These are phyloP conservation scores for Rhinichthys klamathensis DNA, from an alignment of 2,113 vertebrate species.

Conservation along the genomic window DNA sequence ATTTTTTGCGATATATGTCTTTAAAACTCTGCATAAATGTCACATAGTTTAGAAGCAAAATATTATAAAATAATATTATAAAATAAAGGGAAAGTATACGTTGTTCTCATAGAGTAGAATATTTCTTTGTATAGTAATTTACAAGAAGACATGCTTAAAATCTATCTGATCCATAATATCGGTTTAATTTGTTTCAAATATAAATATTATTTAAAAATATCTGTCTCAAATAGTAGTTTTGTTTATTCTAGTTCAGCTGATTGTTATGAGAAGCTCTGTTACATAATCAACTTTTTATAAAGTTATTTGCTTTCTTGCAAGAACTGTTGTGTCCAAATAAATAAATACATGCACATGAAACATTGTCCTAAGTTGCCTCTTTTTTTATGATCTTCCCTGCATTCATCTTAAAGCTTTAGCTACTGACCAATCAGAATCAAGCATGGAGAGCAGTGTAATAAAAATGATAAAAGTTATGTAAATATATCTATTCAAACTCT, in stretches of 20 bases:
- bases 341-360: too few species aligned
- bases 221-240: background rate
- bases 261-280: background rate
- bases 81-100: background rate
- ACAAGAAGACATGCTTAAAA: background rate
- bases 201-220: background rate
- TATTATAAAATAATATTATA: background rate
- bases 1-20: background rate
- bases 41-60: background rate
- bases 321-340: too few species aligned
- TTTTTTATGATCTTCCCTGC: too few species aligned
- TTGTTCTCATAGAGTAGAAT: background rate
- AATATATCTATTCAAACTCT: too few species aligned
- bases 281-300: background rate
- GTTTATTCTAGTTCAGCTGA: background rate
- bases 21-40: background rate
- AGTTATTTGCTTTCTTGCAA: background rate
- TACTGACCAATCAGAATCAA: too few species aligned
- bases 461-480: too few species aligned
- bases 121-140: background rate
- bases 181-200: background rate
- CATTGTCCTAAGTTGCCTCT: too few species aligned
- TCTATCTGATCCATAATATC: background rate
- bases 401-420: too few species aligned
- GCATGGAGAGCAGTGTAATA: too few species aligned